phyloP scores from a whole-genome alignment of 2,797 vertebrate genomes.

The Phalloptychus januarius region DNA sequence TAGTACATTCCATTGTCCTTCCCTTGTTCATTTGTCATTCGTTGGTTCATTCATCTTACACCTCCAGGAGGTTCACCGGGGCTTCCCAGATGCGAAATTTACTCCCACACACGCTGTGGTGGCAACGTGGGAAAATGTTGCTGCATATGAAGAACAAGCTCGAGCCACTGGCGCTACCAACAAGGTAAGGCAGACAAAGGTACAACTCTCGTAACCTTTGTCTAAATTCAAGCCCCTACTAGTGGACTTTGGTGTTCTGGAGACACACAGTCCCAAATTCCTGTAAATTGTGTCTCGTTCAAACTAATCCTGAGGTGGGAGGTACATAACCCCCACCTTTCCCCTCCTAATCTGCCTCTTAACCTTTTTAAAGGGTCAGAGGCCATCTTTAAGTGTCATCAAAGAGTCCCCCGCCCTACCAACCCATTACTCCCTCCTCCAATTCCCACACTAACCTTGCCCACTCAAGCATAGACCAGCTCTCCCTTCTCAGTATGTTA shows the following conservation, averaged over 20 bases:
- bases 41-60: slow-evolving; percentile 48
- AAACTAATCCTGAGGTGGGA: slow-evolving; percentile 45
- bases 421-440: slow-evolving; percentile 51
- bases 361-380: slow-evolving; percentile 61
- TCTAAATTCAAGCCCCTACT: neutral
- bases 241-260: slow-evolving; percentile 15
- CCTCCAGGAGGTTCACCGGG: slow-evolving; percentile 80
- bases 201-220: neutral
- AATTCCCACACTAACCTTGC: slow-evolving; percentile 44
- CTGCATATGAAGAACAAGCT: slow-evolving; percentile 84
- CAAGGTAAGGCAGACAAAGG: slow-evolving; percentile 76
- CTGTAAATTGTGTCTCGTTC: slow-evolving; percentile 52
- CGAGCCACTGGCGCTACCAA: slow-evolving; percentile 66
- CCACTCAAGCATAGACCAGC: slow-evolving; percentile 31
- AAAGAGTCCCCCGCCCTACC: slow-evolving; percentile 28
- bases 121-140: slow-evolving; percentile 93
- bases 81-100: slow-evolving; percentile 84
- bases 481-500: slow-evolving; percentile 27
- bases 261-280: slow-evolving; percentile 48
- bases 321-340: slow-evolving; percentile 57
- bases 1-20: slow-evolving; percentile 46
- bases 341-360: slow-evolving; percentile 69
- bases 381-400: slow-evolving; percentile 72
- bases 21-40: slow-evolving; percentile 1
- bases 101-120: slow-evolving; percentile 84